Evolutionary conservation across 2,888 invertebrate genomes (phyloP).

Genomic region (Macrophya annulata): DNA sequence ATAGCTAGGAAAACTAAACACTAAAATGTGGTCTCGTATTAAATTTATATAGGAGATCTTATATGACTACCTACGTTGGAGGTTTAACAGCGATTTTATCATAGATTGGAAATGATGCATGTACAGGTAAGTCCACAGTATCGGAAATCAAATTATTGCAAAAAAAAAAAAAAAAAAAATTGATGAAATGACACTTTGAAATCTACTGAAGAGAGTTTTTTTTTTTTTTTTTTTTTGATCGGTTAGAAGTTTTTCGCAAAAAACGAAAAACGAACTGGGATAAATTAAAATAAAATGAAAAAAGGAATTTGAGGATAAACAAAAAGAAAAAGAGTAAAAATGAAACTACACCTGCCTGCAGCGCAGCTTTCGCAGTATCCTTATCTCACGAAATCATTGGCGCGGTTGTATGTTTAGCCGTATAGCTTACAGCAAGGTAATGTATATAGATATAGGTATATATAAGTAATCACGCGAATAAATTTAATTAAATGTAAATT

Average conservation of each 20-base stretch:
- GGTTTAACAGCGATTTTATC: background rate
- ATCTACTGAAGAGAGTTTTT: background rate
- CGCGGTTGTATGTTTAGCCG: background rate
- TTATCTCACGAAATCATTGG: slow-evolving; percentile 37
- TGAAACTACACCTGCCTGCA: background rate
- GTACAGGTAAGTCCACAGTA: too few relatives aligned
- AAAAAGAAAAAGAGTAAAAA: background rate
- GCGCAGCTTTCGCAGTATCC: background rate
- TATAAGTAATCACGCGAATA: background rate
- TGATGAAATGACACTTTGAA: background rate
- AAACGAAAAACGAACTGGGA: background rate
- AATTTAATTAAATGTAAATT: slow-evolving; percentile 8
- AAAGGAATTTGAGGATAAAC: background rate
- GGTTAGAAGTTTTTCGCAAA: background rate
- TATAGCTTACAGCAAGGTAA: background rate
- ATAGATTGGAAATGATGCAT: background rate
- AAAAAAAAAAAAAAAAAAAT: background rate
- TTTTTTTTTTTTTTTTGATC: background rate
- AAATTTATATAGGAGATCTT: background rate
- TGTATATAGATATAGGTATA: too few relatives aligned
- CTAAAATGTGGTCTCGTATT: background rate
- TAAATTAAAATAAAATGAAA: too few relatives aligned
- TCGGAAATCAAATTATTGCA: too few relatives aligned
- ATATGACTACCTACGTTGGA: background rate
- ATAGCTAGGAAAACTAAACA: background rate